Base-by-base conservation (phyloP, 35 echinoderm and acorn worm species). In the Strongylocentrotus purpuratus region DNA sequence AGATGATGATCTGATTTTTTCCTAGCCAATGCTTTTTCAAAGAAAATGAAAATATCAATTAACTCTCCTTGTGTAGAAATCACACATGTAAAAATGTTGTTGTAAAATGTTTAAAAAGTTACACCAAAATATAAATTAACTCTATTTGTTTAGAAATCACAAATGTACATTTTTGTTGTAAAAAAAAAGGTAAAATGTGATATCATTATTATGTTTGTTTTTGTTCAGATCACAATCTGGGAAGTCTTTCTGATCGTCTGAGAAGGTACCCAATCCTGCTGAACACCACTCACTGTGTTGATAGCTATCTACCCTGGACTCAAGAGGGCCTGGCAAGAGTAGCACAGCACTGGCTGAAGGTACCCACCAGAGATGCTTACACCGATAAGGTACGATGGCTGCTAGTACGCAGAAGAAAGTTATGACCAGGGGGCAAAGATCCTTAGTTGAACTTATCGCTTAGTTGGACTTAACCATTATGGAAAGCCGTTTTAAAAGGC, bases 221-320 rank as follows among this genome's bases (percentile, higher is more conserved):
- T 25, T 96, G 25, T 46, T 15, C 61, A 97, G 96, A 95, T 86
- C 88, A 96, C 88, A 94, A 93, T 88, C 18, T 97, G 5, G 41
- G 92, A 18, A 94, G 86, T 14, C 88, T 95, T 45, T 87, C 87
- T 15, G 87, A 96, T 18, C 94, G 90, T 25, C 92, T 98, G 45
- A 91, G 88, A 41, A 95, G 91, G 91, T 97, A 96, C 58, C 98
- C 98, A 0, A 71, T 96, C 9, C 50, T 99, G 46, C 61, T 99
- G 47, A 94, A 85, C 59, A 48, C 85, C 60, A 61, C 94, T 87
- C 92, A 70, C 70, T 99, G 95, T 95, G 94, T 97, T 14, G 98
- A 99, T 95, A 95, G 97, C 25, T 99, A 99, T 86, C 60, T 86
- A 32, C 97, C 96, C 0, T 99, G 98, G 98, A 99, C 95, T 32